Conservation (phyloP, 2,888 invertebrate species). For the Drosophila atroscutellata region DNA sequence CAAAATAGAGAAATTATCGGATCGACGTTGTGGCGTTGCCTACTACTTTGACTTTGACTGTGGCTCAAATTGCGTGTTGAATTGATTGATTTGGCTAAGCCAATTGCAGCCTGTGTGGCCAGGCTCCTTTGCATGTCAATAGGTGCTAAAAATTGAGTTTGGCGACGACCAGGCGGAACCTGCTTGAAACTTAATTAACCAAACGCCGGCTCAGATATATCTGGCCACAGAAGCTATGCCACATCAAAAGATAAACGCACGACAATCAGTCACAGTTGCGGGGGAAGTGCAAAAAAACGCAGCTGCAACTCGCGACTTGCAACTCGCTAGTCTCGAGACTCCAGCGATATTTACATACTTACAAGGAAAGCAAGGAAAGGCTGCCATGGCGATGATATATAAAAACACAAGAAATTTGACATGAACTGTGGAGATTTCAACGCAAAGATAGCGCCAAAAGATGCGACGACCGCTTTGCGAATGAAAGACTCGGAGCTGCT, state of each 20-base stretch:
- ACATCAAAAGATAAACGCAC: slow-evolving; percentile 80
- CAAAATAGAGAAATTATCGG: slow-evolving; percentile 79
- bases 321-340: slow-evolving; percentile 34
- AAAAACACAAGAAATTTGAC: slow-evolving; percentile 81
- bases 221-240: slow-evolving; percentile 75
- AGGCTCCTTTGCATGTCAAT: slow-evolving; percentile 70
- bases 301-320: slow-evolving; percentile 55
- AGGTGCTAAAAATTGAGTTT: slow-evolving; percentile 73
- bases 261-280: slow-evolving; percentile 82
- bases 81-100: slow-evolving; percentile 77
- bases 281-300: slow-evolving; percentile 59
- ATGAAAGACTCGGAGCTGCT: slow-evolving; percentile 41
- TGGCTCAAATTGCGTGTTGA: slow-evolving; percentile 77
- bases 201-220: slow-evolving; percentile 49
- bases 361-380: slow-evolving; percentile 73
- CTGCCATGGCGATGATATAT: slow-evolving; percentile 74
- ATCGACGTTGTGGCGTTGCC: slow-evolving; percentile 32
- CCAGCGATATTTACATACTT: slow-evolving; percentile 75
- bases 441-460: slow-evolving; percentile 77
- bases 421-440: slow-evolving; percentile 80
- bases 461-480: slow-evolving; percentile 77
- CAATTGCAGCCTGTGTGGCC: slow-evolving; percentile 19
- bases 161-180: slow-evolving; percentile 58
- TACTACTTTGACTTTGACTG: slow-evolving; percentile 31
- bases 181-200: slow-evolving; percentile 74